Evolutionary conservation across 2,797 vertebrate species (phyloP).

Genomic region (Todus mexicanus): DNA sequence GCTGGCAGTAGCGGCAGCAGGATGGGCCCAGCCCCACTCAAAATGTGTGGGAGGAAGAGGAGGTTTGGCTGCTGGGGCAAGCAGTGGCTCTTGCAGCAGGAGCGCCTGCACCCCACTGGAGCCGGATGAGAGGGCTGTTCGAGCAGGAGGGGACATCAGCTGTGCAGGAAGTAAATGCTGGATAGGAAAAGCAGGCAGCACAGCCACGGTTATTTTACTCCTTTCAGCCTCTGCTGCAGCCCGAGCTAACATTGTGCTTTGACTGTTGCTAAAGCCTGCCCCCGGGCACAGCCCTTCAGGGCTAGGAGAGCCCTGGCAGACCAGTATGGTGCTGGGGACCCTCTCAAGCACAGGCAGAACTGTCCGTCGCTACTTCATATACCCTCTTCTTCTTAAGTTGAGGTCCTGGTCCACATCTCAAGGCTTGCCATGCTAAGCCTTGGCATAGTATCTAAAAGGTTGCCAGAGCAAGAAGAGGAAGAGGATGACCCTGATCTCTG

Average conservation of each 20-base stretch:
- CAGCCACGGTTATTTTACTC: background rate
- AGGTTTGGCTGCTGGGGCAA: background rate
- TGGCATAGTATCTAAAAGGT: background rate
- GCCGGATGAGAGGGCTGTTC: background rate
- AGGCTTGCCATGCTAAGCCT: background rate
- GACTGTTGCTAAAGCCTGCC: background rate
- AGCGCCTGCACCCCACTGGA: background rate
- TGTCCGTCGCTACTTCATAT: background rate
- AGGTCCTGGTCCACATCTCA: background rate
- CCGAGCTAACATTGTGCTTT: background rate
- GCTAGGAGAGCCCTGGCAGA: background rate
- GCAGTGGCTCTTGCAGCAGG: background rate
- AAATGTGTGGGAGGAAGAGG: background rate
- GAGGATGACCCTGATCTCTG: background rate
- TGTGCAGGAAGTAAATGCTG: background rate
- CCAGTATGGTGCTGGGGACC: background rate
- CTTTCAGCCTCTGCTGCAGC: background rate
- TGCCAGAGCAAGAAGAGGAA: background rate
- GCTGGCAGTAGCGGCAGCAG: background rate
- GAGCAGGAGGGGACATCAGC: background rate
- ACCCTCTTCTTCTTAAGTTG: background rate
- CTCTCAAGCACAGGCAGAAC: background rate
- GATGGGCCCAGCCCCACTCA: rapidly evolving
- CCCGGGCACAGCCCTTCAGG: background rate
- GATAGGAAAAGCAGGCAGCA: background rate